These are phyloP conservation scores for Pristionchus mayeri DNA, from an alignment of 2,888 invertebrate species.

Conservation along the genomic window DNA sequence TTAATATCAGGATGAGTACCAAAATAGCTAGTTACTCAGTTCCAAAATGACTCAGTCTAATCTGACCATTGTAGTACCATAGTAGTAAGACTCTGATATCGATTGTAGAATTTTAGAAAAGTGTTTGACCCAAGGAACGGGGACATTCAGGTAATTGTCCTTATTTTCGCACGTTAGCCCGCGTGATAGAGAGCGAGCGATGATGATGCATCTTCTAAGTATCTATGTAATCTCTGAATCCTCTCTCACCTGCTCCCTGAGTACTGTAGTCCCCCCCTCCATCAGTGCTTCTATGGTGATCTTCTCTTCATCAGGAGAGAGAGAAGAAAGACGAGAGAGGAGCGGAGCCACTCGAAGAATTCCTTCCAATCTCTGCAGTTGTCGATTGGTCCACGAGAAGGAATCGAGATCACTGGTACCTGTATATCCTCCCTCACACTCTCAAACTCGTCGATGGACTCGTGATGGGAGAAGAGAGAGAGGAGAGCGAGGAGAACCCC, in stretches of 20 bases:
- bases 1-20: too few species aligned
- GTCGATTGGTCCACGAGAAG: neutral
- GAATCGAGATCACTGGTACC: neutral
- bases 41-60: too few species aligned
- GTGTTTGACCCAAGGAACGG: too few species aligned
- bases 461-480: slow-evolving; percentile 24
- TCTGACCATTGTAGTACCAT: too few species aligned
- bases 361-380: slow-evolving; percentile 41
- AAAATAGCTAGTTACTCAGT: too few species aligned
- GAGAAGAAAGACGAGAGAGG: slow-evolving; percentile 15
- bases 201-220: too few species aligned
- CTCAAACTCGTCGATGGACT: slow-evolving; percentile 29
- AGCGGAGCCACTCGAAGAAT: slow-evolving; percentile 39
- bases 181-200: too few species aligned
- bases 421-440: slow-evolving; percentile 35
- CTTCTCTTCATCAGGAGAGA: neutral
- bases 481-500: slow-evolving; percentile 32
- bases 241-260: slow-evolving; percentile 44
- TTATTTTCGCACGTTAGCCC: too few species aligned
- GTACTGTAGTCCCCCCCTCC: slow-evolving; percentile 28
- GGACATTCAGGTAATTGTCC: too few species aligned
- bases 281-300: slow-evolving; percentile 35
- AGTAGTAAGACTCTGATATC: too few species aligned
- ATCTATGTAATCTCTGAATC: too few species aligned
- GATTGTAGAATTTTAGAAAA: too few species aligned